A percentile compares a stretch with the other conserved stretches of the same genome.
phyloP scores from a whole-genome alignment of 2,888 invertebrate species.

The Parnassius apollo region DNA sequence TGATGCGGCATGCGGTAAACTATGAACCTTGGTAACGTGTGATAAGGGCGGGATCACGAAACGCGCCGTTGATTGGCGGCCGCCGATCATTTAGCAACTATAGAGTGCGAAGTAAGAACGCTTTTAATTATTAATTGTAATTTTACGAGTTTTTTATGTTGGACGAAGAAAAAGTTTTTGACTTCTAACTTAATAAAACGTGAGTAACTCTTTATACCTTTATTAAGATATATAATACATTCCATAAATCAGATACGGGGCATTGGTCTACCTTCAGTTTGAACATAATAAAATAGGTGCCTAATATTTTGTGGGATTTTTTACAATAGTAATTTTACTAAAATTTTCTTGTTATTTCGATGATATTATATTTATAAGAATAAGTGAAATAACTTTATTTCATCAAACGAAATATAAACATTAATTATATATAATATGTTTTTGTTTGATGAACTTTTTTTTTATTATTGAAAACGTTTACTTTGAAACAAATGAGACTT shows the following conservation, averaged over 20 bases:
- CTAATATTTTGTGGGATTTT: too few relatives aligned
- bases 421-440: too few relatives aligned
- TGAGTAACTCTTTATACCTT: neutral
- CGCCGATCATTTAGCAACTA: constrained; percentile 45
- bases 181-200: constrained; percentile 5
- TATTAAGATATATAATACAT: neutral
- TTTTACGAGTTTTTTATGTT: neutral
- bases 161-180: neutral
- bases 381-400: too few relatives aligned
- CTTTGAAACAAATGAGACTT: too few relatives aligned
- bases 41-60: constrained; percentile 51
- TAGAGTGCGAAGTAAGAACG: constrained; percentile 83
- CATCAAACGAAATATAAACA: too few relatives aligned
- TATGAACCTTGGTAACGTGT: constrained; percentile 58
- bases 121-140: neutral
- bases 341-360: too few relatives aligned
- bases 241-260: neutral
- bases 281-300: too few relatives aligned
- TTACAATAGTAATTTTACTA: too few relatives aligned
- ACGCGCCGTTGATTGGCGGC: constrained; percentile 20
- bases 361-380: too few relatives aligned
- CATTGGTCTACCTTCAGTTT: too few relatives aligned
- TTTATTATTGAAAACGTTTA: too few relatives aligned
- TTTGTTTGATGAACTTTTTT: too few relatives aligned
- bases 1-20: constrained; percentile 19